Evolutionary conservation across 1,140 invertebrate genomes (phyloP).

Genomic region (Bombus difficillimus): DNA sequence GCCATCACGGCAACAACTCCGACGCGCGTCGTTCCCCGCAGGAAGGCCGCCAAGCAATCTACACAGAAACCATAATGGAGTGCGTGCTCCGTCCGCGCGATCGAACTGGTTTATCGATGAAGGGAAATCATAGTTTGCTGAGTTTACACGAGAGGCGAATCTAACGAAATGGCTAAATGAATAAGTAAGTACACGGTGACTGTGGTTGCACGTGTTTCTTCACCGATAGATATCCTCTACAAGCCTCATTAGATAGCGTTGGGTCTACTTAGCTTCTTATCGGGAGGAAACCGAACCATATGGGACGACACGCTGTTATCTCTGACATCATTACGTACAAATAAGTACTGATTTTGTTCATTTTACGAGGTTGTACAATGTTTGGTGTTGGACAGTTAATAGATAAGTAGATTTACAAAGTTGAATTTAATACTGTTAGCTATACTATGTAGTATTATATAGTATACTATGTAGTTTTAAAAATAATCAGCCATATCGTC

Average conservation of each 20-base stretch:
- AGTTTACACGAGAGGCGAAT: constrained; percentile 18
- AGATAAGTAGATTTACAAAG: neutral
- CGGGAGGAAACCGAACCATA: constrained; percentile 34
- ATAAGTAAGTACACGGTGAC: constrained; percentile 35
- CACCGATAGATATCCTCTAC: neutral
- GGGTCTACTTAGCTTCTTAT: constrained; percentile 39
- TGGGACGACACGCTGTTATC: constrained; percentile 48
- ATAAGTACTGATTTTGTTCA: constrained; percentile 64
- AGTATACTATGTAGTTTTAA: no score
- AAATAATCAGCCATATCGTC: no score
- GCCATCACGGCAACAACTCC: constrained; percentile 24
- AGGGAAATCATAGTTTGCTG: constrained; percentile 40
- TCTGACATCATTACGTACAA: constrained; percentile 57
- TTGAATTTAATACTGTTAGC: neutral
- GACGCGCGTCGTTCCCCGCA: constrained; percentile 26
- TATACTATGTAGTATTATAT: no score
- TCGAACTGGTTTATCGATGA: constrained; percentile 68
- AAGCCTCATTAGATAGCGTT: no score
- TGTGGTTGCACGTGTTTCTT: constrained; percentile 13
- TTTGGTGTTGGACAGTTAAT: no score
- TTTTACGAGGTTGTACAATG: constrained; percentile 30
- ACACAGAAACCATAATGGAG: constrained; percentile 42
- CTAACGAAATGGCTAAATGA: constrained; percentile 26
- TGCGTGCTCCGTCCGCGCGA: constrained; percentile 15
- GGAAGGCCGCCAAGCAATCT: constrained; percentile 27